Base-by-base conservation (phyloP, 2,113 vertebrate genomes). In the Acanthisitta chloris region DNA sequence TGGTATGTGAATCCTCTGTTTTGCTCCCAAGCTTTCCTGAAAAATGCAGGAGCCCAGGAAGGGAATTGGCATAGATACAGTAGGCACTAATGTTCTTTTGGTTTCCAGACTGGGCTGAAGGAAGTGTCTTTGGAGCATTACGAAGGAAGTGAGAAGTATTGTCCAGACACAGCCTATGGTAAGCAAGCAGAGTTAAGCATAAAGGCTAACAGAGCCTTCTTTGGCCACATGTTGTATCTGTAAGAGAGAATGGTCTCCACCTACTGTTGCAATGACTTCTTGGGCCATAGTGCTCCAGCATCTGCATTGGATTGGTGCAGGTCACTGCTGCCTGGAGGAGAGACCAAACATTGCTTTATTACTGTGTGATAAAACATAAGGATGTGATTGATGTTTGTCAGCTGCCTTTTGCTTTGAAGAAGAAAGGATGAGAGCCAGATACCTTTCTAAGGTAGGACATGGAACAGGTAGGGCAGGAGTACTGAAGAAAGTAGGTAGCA, bases 121-220 rank as follows among this genome's bases (percentile, higher is more conserved):
- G 98, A 97, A 55, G 49, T 73, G 25, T 89, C 96, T 64, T 33
- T 72, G 86, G 97, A 97, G 49, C 92, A 98, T 59, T 86, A 76
- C 19, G 96, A 98, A 92, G 96, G 67, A 91, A 92, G 81, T 0
- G 98, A 98, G 81, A 97, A 98, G 65, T 98, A 98, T 82, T 97
- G 81, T 91, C 93, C 99, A 10, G 98, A 98, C 90, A 99, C 98
- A 2, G 95, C 98, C 10, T 99, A 99, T 12, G 99, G 99, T 99
- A 96, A 98, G 98, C 94, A 54, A 91, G 61, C 64, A 67, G 46
- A 62, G 55, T 67, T 78, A 70, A 86, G 88, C 42, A 40, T 38
- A 70, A 36, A 79, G 81, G 51, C 51, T 76, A 36, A 51, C 48
- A 29, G 48, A 73, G 43, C 51, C 80, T 94, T 83, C 80, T 87